Evolutionary conservation across 2,113 vertebrate genomes (phyloP), one percentile per base, ranked within the genome.

Genomic region (Lasiurus cinereus): DNA sequence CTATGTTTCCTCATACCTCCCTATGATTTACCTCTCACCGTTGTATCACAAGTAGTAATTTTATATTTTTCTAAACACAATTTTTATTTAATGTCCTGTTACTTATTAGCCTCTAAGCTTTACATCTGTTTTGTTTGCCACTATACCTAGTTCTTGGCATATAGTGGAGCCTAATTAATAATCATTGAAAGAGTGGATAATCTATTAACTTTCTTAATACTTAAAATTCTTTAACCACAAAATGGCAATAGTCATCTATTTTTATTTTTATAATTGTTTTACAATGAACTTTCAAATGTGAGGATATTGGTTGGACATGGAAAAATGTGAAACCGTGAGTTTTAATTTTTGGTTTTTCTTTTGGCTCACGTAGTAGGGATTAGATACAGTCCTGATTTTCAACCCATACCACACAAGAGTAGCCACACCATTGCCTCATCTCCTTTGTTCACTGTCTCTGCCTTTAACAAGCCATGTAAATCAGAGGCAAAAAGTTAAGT

Each of bases 271-370:
- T 83, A 59, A 79, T 83, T 89, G 46, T 46, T 56, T 85, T 66
- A 36, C 19, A 33, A 2, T 27, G 70, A 85, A 86, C 69, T 94
- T 94, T 83, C 91, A 92, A 29, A 73, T 52, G 3, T 48, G 88
- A 72, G 39, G 50, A 9, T 91, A 73, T 21, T 84, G 13, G 13
- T 80, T 96, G 96, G 78, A 95, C 79, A 36, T 67, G 92, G 91
- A 98, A 96, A 95, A 97, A 97, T 91, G 83, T 96, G 90, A 97
- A 88, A 96, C 72, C 62, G 93, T 95, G 54, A 8, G 0, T 96
- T 98, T 76, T 70, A 0, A 89, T 97, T 80, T 66, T 66, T 39
- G 27, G 46, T 91, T 93, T 14, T 8, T 7, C 33, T 9, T 33
- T 73, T 50, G 62, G 29, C 59, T 96, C 14, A 0, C n/a, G 29